Percentiles rank a stretch among this genome's conserved stretches.
These are phyloP conservation scores for Coleophora flavipennella DNA, from an alignment of 2,888 invertebrate species.

Conservation along the genomic window DNA sequence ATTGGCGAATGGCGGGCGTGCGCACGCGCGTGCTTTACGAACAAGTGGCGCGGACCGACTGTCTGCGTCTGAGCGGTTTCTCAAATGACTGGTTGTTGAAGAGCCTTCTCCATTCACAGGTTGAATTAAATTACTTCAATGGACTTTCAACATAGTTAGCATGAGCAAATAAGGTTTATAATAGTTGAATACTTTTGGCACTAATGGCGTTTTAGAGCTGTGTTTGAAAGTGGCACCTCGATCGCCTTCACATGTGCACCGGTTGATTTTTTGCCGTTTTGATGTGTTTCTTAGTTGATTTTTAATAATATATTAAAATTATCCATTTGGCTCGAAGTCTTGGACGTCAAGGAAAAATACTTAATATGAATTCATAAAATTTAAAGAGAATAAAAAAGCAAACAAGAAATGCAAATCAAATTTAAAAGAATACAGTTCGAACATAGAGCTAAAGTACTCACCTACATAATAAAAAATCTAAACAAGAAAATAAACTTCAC, in stretches of 20 bases:
- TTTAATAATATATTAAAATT: too few species aligned
- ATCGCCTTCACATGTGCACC: constrained; percentile 64
- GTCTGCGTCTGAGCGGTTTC: constrained; percentile 57
- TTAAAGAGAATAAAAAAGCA: too few species aligned
- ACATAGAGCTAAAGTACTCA: too few species aligned
- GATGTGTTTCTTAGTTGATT: constrained; percentile 1
- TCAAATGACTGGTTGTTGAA: constrained; percentile 52
- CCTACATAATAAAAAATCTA: too few species aligned
- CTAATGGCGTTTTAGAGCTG: constrained; percentile 24
- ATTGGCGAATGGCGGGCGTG: constrained; percentile 33
- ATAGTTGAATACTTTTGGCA: constrained; percentile 7
- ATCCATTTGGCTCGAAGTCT: too few species aligned
- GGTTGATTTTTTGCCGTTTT: constrained; percentile 56
- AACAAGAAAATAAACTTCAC: too few species aligned
- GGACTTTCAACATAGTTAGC: fast-evolving
- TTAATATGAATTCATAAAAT: too few species aligned
- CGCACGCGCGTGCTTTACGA: constrained; percentile 41
- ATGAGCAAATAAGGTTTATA: constrained; percentile 15
- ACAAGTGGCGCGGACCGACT: constrained; percentile 52
- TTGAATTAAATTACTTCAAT: too few species aligned
- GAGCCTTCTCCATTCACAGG: constrained; percentile 59
- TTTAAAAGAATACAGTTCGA: too few species aligned
- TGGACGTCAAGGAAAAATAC: too few species aligned
- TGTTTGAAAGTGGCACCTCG: constrained; percentile 45
- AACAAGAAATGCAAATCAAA: too few species aligned